Percentiles rank a stretch among this genome's conserved stretches.
Conservation (phyloP, 53 echinoderm and acorn worm species). For the Patiria pectinifera region DNA sequence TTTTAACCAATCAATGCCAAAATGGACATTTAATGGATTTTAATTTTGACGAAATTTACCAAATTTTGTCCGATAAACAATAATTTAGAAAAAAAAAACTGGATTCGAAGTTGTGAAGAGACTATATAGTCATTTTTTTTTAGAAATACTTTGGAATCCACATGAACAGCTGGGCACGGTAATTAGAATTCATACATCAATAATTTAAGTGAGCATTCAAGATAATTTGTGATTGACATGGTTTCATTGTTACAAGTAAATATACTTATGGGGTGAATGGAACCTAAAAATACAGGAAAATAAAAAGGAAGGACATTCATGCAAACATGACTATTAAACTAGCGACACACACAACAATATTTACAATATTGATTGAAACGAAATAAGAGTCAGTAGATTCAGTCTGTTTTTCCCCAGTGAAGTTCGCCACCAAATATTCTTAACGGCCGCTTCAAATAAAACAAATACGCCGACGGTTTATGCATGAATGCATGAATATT, state of each 20-base stretch:
- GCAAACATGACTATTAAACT: not conserved
- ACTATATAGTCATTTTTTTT: not conserved
- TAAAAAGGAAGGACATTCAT: not conserved
- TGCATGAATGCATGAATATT: constrained; percentile 30
- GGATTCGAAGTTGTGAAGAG: not conserved
- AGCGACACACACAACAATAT: constrained; percentile 23
- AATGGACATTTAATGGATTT: too few relatives aligned
- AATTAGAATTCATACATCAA: constrained; percentile 5
- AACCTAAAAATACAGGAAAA: not conserved
- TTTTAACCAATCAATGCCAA: too few relatives aligned
- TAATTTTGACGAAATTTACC: too few relatives aligned
- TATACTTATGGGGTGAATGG: not conserved
- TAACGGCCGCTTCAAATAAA: constrained; percentile 4
- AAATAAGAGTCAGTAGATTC: not conserved
- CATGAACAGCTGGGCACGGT: constrained; percentile 5
- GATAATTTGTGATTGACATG: not conserved
- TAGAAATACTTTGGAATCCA: not conserved
- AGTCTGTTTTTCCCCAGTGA: not conserved
- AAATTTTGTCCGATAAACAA: too few relatives aligned
- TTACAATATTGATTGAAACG: constrained; percentile 2
- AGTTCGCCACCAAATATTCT: not conserved
- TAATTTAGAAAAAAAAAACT: not conserved
- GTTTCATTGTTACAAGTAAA: not conserved
- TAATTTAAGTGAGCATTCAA: not conserved
- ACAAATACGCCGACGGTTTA: constrained; percentile 4